A percentile compares a stretch with the other conserved stretches of the same genome.
Conservation (phyloP, 2,113 vertebrate species). For the Laticauda laticaudata region DNA sequence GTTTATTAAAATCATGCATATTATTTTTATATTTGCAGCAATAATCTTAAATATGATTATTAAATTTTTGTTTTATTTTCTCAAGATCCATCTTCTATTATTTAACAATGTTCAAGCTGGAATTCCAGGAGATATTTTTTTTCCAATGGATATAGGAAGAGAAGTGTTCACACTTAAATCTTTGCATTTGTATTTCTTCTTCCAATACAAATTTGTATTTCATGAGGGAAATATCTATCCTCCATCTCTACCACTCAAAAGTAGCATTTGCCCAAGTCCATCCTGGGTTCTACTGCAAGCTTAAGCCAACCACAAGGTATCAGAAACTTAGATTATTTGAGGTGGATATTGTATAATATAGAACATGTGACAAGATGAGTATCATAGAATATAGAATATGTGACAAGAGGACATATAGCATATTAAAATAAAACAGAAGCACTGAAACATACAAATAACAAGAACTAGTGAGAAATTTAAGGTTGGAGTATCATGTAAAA, state of each 20-base stretch:
- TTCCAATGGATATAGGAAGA: neutral
- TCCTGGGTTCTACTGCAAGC: neutral
- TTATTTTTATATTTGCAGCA: neutral
- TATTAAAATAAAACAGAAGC: neutral
- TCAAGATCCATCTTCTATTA: neutral
- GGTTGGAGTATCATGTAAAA: neutral
- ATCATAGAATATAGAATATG: neutral
- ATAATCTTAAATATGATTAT: neutral
- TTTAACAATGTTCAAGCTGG: neutral
- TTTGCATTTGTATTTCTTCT: neutral
- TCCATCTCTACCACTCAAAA: neutral
- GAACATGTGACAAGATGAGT: neutral
- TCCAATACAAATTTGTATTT: neutral
- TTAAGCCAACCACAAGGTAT: neutral
- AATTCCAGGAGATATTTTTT: neutral
- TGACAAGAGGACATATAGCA: neutral
- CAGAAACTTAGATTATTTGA: neutral
- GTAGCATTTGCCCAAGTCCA: neutral
- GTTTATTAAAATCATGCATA: neutral
- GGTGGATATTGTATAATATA: neutral
- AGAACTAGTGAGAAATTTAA: neutral
- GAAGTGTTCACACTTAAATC: neutral
- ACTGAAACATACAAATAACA: neutral
- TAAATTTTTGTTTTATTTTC: neutral
- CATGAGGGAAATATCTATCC: neutral